Base-by-base conservation (phyloP, 1,140 invertebrate genomes). In the Atopsyche davidsoni region DNA sequence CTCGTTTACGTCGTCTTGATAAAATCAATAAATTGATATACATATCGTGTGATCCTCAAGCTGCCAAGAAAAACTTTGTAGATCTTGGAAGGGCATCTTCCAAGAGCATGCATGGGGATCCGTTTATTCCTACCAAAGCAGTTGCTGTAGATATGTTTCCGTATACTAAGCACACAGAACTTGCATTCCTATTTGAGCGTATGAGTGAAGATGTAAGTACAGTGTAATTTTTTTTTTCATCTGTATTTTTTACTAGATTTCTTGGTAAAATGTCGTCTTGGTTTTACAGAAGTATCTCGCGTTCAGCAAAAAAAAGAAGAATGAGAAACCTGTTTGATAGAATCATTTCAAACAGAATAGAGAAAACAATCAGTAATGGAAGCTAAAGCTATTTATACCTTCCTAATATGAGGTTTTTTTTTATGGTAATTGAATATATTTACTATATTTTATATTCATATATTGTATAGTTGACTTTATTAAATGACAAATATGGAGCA, bases 131-230 rank as follows among this genome's bases (percentile, higher is more conserved):
- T 0, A 75, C 83, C 1, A 77, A 80, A 59, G 90, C 91, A 0
- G 73, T 92, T 10, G 85, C 89, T 4, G 86, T 98, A 1, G 95
- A 98, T 64, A 82, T 98, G 81, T 98, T 98, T 73, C 95, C 95
- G 0, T 79, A 90, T 53, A 96, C 94, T 1, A 80, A 79, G 14
- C 92, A 96, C 65, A 91, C 84, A 51, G 94, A 97, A 73, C 69
- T 96, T 11, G 75, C 94, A 43, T 65, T 97, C 18, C 75, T 89
- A 21, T 87, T 97, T 63, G 83, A 95, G 69, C 73, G 86, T 52
- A 59, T 75, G 21, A 62, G 67, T 43, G 61, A 55, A 19, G 63
- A 60, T 52, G 36, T 48, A 42, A 17, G 11, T 34, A 17, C 4
- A 10, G 4, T 18, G 28, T 7, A 38, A 22, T 42, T 25, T 22